These are phyloP conservation scores for Cheracebus regulus DNA, from an alignment of 2,797 vertebrate species.

Conservation along the genomic window DNA sequence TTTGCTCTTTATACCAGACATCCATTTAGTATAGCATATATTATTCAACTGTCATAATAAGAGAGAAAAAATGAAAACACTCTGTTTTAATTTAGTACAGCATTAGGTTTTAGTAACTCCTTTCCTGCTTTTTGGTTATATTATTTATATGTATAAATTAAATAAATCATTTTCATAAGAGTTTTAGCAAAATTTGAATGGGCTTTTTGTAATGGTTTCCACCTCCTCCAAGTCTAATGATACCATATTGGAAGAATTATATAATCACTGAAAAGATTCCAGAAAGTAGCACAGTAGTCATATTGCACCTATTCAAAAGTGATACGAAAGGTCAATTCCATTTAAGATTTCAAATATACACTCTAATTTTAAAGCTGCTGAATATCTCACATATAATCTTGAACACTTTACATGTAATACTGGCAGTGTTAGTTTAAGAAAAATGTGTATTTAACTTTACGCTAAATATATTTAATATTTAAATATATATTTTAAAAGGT, in stretches of 20 bases:
- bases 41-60: slow-evolving; percentile 76
- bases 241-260: slow-evolving; percentile 67
- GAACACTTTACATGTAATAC: slow-evolving; percentile 73
- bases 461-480: slow-evolving; percentile 79
- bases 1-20: slow-evolving; percentile 74
- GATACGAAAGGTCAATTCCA: slow-evolving; percentile 66
- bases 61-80: slow-evolving; percentile 69
- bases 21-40: slow-evolving; percentile 57
- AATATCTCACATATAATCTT: slow-evolving; percentile 72
- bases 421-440: slow-evolving; percentile 73
- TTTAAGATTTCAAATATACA: slow-evolving; percentile 76
- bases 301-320: slow-evolving; percentile 66
- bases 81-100: slow-evolving; percentile 73
- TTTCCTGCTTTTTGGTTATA: slow-evolving; percentile 63
- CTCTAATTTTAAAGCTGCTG: slow-evolving; percentile 73
- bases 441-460: slow-evolving; percentile 71
- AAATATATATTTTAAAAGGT: slow-evolving; percentile 76
- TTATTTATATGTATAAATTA: slow-evolving; percentile 64
- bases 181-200: slow-evolving; percentile 67
- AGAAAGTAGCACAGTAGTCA: slow-evolving; percentile 50
- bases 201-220: slow-evolving; percentile 59
- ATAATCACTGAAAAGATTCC: slow-evolving; percentile 70
- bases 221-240: slow-evolving; percentile 67
- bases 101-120: slow-evolving; percentile 74
- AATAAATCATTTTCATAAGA: slow-evolving; percentile 66